Percentiles rank a stretch among this genome's conserved stretches.
Evolutionary conservation across 1,140 invertebrate species (phyloP).

Genomic region (Pachyrhynchus sulphureomaculatus): DNA sequence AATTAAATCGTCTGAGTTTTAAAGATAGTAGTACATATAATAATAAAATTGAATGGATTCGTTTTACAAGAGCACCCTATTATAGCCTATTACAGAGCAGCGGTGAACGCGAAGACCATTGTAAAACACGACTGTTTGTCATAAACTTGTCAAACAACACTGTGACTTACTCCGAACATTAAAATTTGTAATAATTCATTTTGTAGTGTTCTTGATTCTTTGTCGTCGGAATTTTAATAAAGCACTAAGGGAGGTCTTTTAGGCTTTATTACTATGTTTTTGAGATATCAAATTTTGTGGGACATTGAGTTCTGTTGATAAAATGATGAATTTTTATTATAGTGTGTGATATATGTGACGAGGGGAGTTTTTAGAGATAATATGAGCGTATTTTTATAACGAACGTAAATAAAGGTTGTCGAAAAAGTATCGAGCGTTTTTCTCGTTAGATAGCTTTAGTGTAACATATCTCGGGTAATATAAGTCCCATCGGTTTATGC

Average conservation of each 20-base stretch:
- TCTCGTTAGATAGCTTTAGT: no score
- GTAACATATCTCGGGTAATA: no score
- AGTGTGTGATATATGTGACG: no score
- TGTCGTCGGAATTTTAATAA: slow-evolving; percentile 7
- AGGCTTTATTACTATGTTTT: neutral
- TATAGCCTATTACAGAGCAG: neutral
- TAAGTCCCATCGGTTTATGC: no score
- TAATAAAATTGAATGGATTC: no score
- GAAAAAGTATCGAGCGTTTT: no score
- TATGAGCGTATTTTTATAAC: no score
- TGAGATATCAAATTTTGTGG: neutral
- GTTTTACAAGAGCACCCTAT: slow-evolving; percentile 3
- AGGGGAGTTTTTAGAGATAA: no score
- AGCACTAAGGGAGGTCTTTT: neutral
- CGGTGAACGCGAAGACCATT: slow-evolving; percentile 2
- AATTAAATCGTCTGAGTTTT: no score
- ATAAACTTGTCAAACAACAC: slow-evolving; percentile 26
- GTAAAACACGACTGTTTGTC: slow-evolving; percentile 23
- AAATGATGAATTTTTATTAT: no score
- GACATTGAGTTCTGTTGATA: neutral
- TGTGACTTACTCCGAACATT: slow-evolving; percentile 3
- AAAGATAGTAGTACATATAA: no score
- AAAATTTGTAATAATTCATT: slow-evolving; percentile 30
- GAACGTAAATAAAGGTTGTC: no score
- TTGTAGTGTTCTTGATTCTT: neutral